Conservation (phyloP, 2,888 invertebrate genomes). For the Mythimna pallens region DNA sequence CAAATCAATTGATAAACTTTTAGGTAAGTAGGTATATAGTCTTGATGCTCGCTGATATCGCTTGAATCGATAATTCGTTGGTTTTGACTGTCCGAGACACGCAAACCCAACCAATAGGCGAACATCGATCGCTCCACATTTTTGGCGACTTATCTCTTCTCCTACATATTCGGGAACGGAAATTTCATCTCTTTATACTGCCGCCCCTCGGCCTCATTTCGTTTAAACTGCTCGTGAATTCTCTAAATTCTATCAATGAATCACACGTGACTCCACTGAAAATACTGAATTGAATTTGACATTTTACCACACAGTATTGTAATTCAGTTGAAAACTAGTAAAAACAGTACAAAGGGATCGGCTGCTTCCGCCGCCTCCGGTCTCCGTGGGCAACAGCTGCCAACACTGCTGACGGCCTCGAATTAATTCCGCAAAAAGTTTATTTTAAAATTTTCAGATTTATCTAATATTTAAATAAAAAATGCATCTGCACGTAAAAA, state of each 20-base stretch:
- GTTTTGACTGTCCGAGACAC: not conserved
- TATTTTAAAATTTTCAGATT: not conserved
- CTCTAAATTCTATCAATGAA: not conserved
- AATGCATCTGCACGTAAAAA: not conserved
- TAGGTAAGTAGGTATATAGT: too few species aligned
- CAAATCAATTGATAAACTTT: too few species aligned
- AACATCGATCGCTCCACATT: not conserved
- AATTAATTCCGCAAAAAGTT: slow-evolving; percentile 16
- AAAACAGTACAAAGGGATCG: slow-evolving; percentile 3
- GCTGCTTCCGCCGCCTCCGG: not conserved
- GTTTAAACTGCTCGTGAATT: not conserved
- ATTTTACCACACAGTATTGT: slow-evolving; percentile 2
- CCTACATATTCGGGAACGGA: not conserved
- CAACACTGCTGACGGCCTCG: not conserved
- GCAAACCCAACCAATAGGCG: not conserved
- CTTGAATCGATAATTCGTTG: too few species aligned
- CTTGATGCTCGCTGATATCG: too few species aligned
- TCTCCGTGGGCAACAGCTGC: not conserved
- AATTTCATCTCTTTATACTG: not conserved
- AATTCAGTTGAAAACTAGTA: slow-evolving; percentile 14
- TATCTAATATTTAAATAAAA: slow-evolving; percentile 1
- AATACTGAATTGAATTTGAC: not conserved
- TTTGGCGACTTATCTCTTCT: not conserved
- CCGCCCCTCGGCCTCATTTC: not conserved
- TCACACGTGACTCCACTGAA: not conserved